Base-by-base conservation (phyloP, 2,113 vertebrate genomes). In the Alethe diademata region DNA sequence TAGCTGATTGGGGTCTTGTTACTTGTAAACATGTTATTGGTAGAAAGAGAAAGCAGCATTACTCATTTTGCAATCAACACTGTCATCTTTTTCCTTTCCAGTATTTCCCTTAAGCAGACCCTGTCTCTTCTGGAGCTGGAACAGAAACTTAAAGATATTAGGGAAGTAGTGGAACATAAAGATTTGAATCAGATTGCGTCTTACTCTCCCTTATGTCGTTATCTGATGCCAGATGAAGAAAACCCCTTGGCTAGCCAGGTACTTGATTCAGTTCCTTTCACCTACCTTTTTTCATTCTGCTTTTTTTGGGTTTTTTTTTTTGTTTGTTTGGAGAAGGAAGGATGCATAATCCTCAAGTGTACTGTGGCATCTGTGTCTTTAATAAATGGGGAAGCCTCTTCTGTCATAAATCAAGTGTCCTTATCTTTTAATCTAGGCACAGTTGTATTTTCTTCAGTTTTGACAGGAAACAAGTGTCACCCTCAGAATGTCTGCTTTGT, bases 191-290 rank as follows among this genome's bases (percentile, higher is more conserved):
- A 93, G 42, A 82, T 83, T 84, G 93, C 40, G 47, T 82, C 95
- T 96, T 94, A 78, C 84, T 98, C 97, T 50, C 94, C 98, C 9
- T 97, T 99, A 61, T 98, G 98, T 92, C 98, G 98, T 88, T 99
- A 99, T 96, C 97, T 99, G 98, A 98, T 99, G 98, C 98, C 99
- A 40, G 99, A 99, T 92, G 99, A 99, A 90, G 99, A 99, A 97
- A 98, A 98, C 70, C 98, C 98, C 4, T 97, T 99, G 62, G 98
- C 98, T n/a, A 97, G 98, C 56, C 99, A 99, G 99, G 99, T 99
- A 93, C 29, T 70, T 92, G 17, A 66, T 93, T 79, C 62, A 38
- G 23, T 93, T 94, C 60, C 28, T 82, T 93, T 80, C 45, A 45
- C 11, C 45, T 82, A 5, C 25, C 4, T 45, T 56, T 76, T 40